These are phyloP conservation scores for Tetrao urogallus DNA, from an alignment of 2,113 vertebrate genomes.

Conservation along the genomic window DNA sequence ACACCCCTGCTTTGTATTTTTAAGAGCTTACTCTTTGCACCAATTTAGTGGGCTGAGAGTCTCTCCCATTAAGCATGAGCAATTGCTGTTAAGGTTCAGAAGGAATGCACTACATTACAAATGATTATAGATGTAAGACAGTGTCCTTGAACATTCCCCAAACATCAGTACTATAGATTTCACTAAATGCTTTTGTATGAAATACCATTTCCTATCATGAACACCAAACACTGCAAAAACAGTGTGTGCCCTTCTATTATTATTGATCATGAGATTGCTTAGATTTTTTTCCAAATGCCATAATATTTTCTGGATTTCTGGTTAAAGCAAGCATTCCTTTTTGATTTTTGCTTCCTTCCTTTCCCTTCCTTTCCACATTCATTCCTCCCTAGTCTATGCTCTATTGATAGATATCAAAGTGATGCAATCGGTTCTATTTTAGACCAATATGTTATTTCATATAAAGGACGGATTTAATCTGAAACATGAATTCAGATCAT, in stretches of 20 bases:
- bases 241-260: background rate
- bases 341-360: background rate
- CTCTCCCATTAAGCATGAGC: background rate
- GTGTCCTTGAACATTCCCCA: background rate
- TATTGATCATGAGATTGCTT: background rate
- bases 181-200: background rate
- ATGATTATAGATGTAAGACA: background rate
- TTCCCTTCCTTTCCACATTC: background rate
- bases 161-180: background rate
- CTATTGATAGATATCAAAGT: background rate
- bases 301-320: background rate
- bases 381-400: background rate
- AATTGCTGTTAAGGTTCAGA: background rate
- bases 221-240: background rate
- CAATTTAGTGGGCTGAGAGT: background rate
- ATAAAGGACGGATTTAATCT: background rate
- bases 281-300: background rate
- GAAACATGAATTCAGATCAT: background rate
- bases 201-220: background rate
- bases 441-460: fast-evolving
- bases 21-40: background rate
- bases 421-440: background rate
- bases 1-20: background rate
- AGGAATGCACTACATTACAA: background rate
- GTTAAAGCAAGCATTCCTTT: background rate